These are phyloP conservation scores for Tinea semifulvella DNA, from an alignment of 2,888 invertebrate species.

Conservation along the genomic window DNA sequence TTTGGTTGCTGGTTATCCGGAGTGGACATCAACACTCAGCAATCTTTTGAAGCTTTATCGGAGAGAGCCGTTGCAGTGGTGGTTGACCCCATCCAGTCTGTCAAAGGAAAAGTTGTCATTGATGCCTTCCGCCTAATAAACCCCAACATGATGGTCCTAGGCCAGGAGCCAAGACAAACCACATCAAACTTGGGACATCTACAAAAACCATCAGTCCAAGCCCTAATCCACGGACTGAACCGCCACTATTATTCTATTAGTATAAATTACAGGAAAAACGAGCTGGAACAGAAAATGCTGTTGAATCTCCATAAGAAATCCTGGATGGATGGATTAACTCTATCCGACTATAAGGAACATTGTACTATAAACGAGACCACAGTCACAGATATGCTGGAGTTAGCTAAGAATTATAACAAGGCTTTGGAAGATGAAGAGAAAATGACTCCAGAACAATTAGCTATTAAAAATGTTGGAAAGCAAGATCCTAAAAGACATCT, in stretches of 20 bases:
- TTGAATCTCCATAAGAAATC: constrained; percentile 98
- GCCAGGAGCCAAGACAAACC: constrained; percentile 98
- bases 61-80: constrained; percentile 99
- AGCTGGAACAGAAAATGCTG: constrained; percentile 99
- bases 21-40: constrained; percentile 99
- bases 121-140: constrained; percentile 99
- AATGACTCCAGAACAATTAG: constrained; percentile 99
- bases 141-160: constrained; percentile 98
- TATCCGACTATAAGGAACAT: constrained; percentile 93
- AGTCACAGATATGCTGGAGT: constrained; percentile 94
- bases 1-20: constrained; percentile 99
- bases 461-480: constrained; percentile 99
- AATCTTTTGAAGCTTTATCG: constrained; percentile 97
- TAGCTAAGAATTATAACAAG: constrained; percentile 98
- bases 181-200: constrained; percentile 98
- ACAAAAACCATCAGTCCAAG: constrained; percentile 99
- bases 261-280: constrained; percentile 99
- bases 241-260: constrained; percentile 99
- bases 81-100: constrained; percentile 99
- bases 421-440: constrained; percentile 99
- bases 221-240: constrained; percentile 97
- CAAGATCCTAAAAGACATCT: constrained; percentile 99
- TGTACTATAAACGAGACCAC: constrained; percentile 93
- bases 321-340: constrained; percentile 95
- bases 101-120: constrained; percentile 99